phyloP scores from a whole-genome alignment of 2,888 invertebrate genomes.

The Netelia fuscicornis region DNA sequence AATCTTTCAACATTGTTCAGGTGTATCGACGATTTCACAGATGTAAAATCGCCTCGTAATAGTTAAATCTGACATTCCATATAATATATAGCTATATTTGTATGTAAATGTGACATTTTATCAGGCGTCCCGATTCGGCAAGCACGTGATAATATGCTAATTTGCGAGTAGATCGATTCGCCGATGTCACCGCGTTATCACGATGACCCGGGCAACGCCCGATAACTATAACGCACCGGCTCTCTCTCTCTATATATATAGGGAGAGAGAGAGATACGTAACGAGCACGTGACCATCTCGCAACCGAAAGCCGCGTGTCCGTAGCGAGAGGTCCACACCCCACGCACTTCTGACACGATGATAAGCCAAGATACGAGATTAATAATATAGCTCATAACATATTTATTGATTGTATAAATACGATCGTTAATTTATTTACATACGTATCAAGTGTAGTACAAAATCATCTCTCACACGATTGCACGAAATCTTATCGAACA shows the following conservation, averaged over 20 bases:
- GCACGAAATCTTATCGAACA: constrained; percentile 14
- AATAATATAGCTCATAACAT: neutral
- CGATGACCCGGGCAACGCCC: constrained; percentile 72
- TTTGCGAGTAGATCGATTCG: constrained; percentile 75
- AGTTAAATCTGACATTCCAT: neutral
- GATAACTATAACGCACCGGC: constrained; percentile 66
- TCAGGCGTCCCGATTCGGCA: constrained; percentile 68
- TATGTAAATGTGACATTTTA: constrained; percentile 73
- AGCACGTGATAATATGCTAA: constrained; percentile 78
- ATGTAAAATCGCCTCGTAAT: neutral
- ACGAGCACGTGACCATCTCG: neutral
- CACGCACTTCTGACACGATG: constrained; percentile 1
- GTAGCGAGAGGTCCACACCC: constrained; percentile 17
- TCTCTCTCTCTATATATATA: neutral
- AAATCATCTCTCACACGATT: neutral
- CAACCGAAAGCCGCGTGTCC: neutral
- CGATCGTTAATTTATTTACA: neutral
- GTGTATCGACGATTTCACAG: no score
- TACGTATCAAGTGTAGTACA: neutral
- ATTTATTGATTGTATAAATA: neutral
- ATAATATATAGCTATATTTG: constrained; percentile 21
- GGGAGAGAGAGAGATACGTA: constrained; percentile 8
- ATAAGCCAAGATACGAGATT: constrained; percentile 16
- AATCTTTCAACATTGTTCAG: no score
- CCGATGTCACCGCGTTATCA: constrained; percentile 74